Evolutionary conservation across 2,888 invertebrate genomes (phyloP).

Genomic region (Liposcelis brunnea): DNA sequence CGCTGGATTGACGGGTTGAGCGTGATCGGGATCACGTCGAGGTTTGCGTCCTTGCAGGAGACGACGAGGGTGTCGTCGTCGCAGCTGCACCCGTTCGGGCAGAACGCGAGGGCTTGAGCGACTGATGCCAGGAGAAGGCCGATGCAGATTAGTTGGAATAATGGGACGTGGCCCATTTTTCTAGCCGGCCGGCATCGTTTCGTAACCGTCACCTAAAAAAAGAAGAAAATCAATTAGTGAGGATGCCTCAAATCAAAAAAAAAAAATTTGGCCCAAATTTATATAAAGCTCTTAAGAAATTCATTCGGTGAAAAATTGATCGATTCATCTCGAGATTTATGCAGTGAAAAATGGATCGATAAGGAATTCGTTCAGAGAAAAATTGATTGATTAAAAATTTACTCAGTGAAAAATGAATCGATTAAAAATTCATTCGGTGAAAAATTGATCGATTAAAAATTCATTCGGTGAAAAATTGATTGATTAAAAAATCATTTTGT

Average conservation of each 20-base stretch:
- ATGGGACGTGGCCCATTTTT: constrained; percentile 9
- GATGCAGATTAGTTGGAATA: constrained; percentile 10
- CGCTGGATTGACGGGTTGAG: constrained; percentile 79
- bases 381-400: too few relatives aligned
- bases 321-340: too few relatives aligned
- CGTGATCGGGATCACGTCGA: constrained; percentile 79
- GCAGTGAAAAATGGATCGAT: too few relatives aligned
- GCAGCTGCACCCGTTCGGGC: constrained; percentile 75
- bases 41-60: constrained; percentile 65
- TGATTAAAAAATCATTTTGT: too few relatives aligned
- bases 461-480: too few relatives aligned
- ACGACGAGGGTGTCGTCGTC: constrained; percentile 79
- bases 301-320: too few relatives aligned
- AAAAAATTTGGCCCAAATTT: background rate
- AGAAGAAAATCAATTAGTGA: background rate
- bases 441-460: too few relatives aligned
- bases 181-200: constrained; percentile 5
- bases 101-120: constrained; percentile 49
- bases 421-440: too few relatives aligned
- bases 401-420: too few relatives aligned
- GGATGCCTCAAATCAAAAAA: background rate
- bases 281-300: too few relatives aligned
- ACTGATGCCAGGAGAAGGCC: constrained; percentile 17
- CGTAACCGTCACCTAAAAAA: background rate
- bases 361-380: too few relatives aligned